Base-by-base conservation (phyloP, 2,888 invertebrate species). In the Amaurobius ferox region DNA sequence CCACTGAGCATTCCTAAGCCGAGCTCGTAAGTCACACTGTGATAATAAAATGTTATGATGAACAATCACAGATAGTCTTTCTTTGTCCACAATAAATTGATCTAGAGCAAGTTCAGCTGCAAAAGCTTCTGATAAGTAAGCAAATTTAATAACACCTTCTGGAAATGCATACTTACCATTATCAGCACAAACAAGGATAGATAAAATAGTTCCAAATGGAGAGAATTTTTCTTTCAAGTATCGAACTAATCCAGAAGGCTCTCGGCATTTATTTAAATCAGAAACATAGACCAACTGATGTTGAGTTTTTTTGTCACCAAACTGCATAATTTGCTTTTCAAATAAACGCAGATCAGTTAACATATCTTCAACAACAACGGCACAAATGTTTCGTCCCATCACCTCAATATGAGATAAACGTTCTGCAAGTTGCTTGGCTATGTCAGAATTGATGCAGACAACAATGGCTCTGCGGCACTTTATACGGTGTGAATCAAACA, bases 401-500 rank as follows among this genome's bases (percentile, higher is more conserved):
- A 86, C 40, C 67, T 28, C 68, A 11, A 44, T 7, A 29, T 79
- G 78, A 13, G 78, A 73, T 23, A 86, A 29, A 7, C 62, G 55
- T 26, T 79, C 19, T 0, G 70, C 68, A n/a, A 79, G 9, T 19
- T 23, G 19, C 29, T 67, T 72, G 7, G 86, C 86, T 19, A 44
- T 29, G 1, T 73, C 68, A 9, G 67, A 26, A 62, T 23, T 62
- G 2, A 30, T 16, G 32, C 79, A 86, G 13, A 86, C 39, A 9
- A 86, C 78, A 35, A 86, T 62, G n/a, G 86, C 86, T 28, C 86
- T 16, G 0, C 86, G 78, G n/a, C 86, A 86, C n/a, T 74, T 72
- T 0, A 73, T 19, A 13, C 86, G 86, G 61, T 86, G 86, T 2
- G 79, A 39, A 73, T 86, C 86, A 19, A 73, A 28, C 68, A 79